phyloP scores from a whole-genome alignment of 2,888 invertebrate species.

The Ctenicera cuprea region DNA sequence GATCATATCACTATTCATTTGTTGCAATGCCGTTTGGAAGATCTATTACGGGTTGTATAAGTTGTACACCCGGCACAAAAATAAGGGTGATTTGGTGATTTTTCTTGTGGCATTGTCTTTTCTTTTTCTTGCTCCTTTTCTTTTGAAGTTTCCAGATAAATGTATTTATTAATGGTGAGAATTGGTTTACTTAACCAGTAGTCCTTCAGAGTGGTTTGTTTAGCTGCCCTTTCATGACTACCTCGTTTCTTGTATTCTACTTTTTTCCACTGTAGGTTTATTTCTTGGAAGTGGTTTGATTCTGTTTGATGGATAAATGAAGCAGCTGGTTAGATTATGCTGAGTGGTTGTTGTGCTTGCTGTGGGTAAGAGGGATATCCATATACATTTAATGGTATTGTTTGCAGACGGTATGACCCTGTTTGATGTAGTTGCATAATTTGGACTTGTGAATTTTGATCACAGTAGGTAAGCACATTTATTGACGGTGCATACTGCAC shows the following conservation, averaged over 20 bases:
- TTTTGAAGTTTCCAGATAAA: background rate
- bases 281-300: background rate
- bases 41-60: background rate
- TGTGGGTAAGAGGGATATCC: background rate
- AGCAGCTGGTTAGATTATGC: background rate
- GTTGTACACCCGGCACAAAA: background rate
- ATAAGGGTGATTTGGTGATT: background rate
- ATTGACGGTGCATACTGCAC: constrained; percentile 13
- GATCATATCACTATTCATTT: too few species aligned
- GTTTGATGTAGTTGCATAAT: background rate
- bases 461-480: background rate
- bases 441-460: background rate
- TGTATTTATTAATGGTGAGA: background rate
- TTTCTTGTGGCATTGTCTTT: background rate
- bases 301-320: constrained; percentile 2
- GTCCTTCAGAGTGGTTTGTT: constrained; percentile 14
- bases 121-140: background rate
- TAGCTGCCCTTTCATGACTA: background rate
- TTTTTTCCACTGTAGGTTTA: constrained; percentile 4
- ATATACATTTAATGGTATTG: background rate
- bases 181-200: constrained; percentile 7
- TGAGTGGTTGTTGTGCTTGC: background rate
- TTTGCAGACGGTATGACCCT: background rate
- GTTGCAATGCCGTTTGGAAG: background rate
- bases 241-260: background rate